Evolutionary conservation across 1,140 invertebrate species (phyloP), one percentile per base, ranked within the genome.

Genomic region (Globodera ellingtonae): DNA sequence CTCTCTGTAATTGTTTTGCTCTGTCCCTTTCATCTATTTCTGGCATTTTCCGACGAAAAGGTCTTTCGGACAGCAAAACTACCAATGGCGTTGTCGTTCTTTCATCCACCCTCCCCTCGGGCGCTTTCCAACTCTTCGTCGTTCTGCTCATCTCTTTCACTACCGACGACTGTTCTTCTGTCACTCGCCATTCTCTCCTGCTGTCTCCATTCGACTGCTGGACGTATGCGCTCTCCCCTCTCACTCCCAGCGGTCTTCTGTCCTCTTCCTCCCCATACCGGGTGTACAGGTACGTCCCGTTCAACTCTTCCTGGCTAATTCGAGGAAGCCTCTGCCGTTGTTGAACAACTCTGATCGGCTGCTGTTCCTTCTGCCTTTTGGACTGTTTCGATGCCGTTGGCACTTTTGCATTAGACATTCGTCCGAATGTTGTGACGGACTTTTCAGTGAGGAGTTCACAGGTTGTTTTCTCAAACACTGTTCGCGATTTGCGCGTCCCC

Each of bases 401-500:
- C 4, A 9, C 46, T 59, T 62, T 62, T 66, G 47, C 15, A 52
- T 15, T n/a, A 65, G 71, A 81, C n/a, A 10, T 18, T 62, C 52
- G 48, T 47, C 47, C 69, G 47, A 35, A 72, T n/a, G 77, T 81
- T n/a, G 80, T 81, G 4, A 72, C 78, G n/a, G 75, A 71, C 69
- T 81, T 81, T 44, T 65, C 65, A 15, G 75, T 75, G 52, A 83
- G 76, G 46, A 82, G 44, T 50, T 82, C 81, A 69, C 81, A 62
- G n/a, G 81, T 82, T 10, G 79, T 82, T 35, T 83, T 80, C 65
- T 84, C 84, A 69, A 82, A 84, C 15, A 83, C 47, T 13, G 73
- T 78, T 50, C 73, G 75, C 44, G 84, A 35, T 9, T 84, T 65
- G 21, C 73, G 24, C 44, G 70, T 84, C 3, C n/a, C 72, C 56